phyloP scores from a whole-genome alignment of 37 sponge, comb jelly and placozoan genomes.

The Bolinopsis microptera region DNA sequence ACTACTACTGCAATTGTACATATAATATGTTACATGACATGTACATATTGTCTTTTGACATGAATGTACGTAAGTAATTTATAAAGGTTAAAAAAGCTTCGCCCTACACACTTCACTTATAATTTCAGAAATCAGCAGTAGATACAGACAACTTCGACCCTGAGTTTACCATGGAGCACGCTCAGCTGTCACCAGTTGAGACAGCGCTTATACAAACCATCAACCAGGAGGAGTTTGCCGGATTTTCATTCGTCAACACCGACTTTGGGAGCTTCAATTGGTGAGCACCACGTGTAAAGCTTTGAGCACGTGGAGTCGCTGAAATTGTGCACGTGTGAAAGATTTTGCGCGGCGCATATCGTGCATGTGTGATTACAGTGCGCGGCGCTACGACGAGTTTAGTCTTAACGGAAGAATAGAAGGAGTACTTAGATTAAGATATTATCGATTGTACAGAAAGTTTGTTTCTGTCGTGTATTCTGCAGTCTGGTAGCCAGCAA shows the following conservation, averaged over 20 bases:
- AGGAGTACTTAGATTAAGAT: not conserved
- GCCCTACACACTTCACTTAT: too few species aligned
- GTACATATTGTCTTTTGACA: too few species aligned
- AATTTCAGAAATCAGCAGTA: conserved; percentile 73
- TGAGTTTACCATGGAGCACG: conserved; percentile 79
- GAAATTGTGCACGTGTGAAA: not conserved
- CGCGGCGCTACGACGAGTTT: too few species aligned
- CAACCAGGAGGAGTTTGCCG: conserved; percentile 81
- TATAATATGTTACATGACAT: too few species aligned
- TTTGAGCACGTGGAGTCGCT: not conserved
- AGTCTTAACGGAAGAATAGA: not conserved
- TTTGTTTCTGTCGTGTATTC: not conserved
- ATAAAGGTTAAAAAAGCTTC: too few species aligned
- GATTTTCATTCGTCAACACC: conserved; percentile 90
- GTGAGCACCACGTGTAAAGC: not conserved
- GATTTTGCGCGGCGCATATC: not conserved
- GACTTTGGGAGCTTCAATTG: conserved; percentile 67
- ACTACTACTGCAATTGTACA: too few species aligned
- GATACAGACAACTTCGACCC: conserved; percentile 89
- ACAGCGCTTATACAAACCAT: conserved; percentile 61
- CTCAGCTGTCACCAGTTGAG: conserved; percentile 76
- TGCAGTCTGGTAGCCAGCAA: not conserved
- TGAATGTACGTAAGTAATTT: too few species aligned
- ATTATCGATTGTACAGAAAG: not conserved
- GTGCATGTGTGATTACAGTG: not conserved